These are phyloP conservation scores for Troides aeacus DNA, from an alignment of 2,888 invertebrate genomes.

Conservation along the genomic window DNA sequence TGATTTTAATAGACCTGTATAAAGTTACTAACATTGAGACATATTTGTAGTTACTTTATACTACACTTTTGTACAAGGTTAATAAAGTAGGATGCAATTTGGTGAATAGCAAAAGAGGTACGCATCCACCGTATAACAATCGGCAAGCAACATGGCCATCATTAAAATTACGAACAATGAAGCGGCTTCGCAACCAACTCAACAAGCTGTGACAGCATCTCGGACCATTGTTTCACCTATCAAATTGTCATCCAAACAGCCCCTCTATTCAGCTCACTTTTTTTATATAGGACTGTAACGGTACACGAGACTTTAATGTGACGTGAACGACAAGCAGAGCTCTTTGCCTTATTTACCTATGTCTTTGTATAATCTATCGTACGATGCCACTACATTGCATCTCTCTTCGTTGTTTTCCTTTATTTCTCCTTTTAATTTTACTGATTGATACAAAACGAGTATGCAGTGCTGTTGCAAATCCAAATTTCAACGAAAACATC, in stretches of 20 bases:
- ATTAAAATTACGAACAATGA: constrained; percentile 65
- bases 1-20: not conserved
- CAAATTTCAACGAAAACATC: constrained; percentile 58
- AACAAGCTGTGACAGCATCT: constrained; percentile 69
- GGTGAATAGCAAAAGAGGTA: constrained; percentile 43
- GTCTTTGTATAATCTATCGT: constrained; percentile 12
- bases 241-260: constrained; percentile 66
- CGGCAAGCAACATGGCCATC: constrained; percentile 57
- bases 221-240: constrained; percentile 64
- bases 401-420: constrained; percentile 17
- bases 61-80: constrained; percentile 13
- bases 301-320: constrained; percentile 42
- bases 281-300: constrained; percentile 66
- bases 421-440: constrained; percentile 1
- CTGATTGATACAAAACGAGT: constrained; percentile 6
- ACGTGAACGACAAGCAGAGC: constrained; percentile 36
- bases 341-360: constrained; percentile 35
- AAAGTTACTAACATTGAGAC: not conserved
- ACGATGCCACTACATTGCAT: constrained; percentile 33
- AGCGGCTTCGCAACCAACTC: constrained; percentile 67
- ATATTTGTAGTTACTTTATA: not conserved
- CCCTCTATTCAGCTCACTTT: constrained; percentile 48
- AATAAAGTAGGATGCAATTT: constrained; percentile 40
- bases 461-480: constrained; percentile 44
- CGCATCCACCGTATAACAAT: constrained; percentile 65